Evolutionary conservation across 64 coral and sea anemone species (phyloP), one percentile per base, ranked within the genome.

Genomic region (Cladopsammia gracilis): DNA sequence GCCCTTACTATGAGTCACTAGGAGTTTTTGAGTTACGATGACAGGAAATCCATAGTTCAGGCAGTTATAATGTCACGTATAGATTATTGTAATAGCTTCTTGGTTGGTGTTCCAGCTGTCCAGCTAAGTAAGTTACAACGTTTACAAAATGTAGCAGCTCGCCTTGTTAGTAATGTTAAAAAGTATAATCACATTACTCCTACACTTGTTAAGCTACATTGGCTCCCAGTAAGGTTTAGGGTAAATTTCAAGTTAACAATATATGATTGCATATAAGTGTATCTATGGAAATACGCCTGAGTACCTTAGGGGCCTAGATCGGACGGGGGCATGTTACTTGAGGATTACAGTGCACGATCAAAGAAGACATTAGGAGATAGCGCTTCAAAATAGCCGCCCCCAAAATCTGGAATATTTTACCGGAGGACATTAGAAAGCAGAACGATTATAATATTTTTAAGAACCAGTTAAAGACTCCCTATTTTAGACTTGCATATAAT

Each of bases 81-180:
- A 74, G 71, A 66, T 48, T 86, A 86, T 23, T 86, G 82, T 42
- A 86, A 86, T 19, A 65, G 82, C 62, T 58, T 86, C 12, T 16
- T 86, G 10, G 23, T 65, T 68, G 82, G 82, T 62, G 5, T 46
- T 25, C 82, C 23, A 4, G 22, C 82, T 64, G 82, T 86, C 7
- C 57, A 86, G 14, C 44, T 86, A 45, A 4, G 10, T 45, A 86
- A 86, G 22, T 8, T 86, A 68, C 82, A 86, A 15, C 82, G 34
- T 49, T 25, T 69, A 49, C 82, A 86, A 25, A 86, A 86, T 65
- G 59, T 58, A 46, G 60, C 82, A 5, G 64, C 82, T 44, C 56
- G 82, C 4, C 16, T 86, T 18, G 49, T 86, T 9, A 9, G 25
- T 47, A 65, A 86, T 69, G 64, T 49, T 15, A 19, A 56, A 20